A percentile compares a stretch with the other conserved stretches of the same genome.
Evolutionary conservation across 2,113 vertebrate genomes (phyloP).

Genomic region (Isichthys henryi): DNA sequence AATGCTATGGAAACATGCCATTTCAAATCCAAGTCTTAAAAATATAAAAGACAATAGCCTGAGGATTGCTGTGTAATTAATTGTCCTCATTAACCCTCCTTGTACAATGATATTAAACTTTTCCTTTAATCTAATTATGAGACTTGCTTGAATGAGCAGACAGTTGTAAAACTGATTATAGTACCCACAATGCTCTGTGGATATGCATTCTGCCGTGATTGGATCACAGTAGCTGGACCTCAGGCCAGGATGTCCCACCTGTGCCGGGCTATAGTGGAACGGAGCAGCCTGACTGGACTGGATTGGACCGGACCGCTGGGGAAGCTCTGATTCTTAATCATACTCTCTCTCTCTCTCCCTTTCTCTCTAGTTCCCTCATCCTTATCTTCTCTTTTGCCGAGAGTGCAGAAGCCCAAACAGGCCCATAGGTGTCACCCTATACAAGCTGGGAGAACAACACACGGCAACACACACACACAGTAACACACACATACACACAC

Average conservation of each 20-base stretch:
- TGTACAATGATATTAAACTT: constrained; percentile 65
- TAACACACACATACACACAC: constrained; percentile 43
- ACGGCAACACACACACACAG: constrained; percentile 20
- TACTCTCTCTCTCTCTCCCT: not conserved
- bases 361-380: not conserved
- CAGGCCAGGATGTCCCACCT: not conserved
- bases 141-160: constrained; percentile 49
- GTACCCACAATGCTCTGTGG: constrained; percentile 44
- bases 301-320: not conserved
- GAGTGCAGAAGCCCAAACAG: constrained; percentile 53
- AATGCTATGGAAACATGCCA: constrained; percentile 59
- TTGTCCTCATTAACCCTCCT: constrained; percentile 68
- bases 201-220: constrained; percentile 41
- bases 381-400: constrained; percentile 21
- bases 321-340: not conserved
- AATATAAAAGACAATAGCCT: constrained; percentile 63
- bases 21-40: constrained; percentile 59
- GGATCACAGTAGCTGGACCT: constrained; percentile 16
- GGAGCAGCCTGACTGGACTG: not conserved
- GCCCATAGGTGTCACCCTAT: constrained; percentile 76
- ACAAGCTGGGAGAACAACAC: constrained; percentile 62
- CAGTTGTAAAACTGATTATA: constrained; percentile 50
- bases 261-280: not conserved
- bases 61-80: constrained; percentile 64
- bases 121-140: constrained; percentile 67